Base-by-base conservation (phyloP, 2,888 invertebrate species). In the Muschampia plurimacula region DNA sequence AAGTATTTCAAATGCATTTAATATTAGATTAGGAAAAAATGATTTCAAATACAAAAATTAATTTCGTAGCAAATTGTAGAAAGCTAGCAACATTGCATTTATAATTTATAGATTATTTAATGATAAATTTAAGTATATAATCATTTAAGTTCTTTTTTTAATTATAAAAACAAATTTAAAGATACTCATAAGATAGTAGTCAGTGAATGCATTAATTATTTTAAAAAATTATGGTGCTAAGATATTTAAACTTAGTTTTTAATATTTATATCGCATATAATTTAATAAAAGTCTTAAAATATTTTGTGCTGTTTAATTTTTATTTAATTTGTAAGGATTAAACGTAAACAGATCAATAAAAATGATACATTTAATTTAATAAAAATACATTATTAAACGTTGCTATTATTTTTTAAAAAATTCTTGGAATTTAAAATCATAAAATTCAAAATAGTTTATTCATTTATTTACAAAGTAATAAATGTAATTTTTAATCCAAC, bases 151-250 rank as follows among this genome's bases (percentile, higher is more conserved):
- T 32, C 36, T 60, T 0, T 60, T n/a, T 60, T n/a, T n/a, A n/a
- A n/a, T n/a, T n/a, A n/a, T 64, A n/a, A 67, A 44, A 13, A 59
- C n/a, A 52, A 66, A 59, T 80, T 80, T 78, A 82, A 86, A 80
- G 89, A 90, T 91, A 91, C 92, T 92, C 92, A 91, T 85, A 87
- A 87, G 79, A 81, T 77, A 79, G 81, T 89, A 91, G 90, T 92
- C 91, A 90, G 86, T 87, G 76, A 79, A 82, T 92, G 93, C 93
- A 93, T 93, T 93, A 93, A 92, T 86, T 89, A 80, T 84, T 85
- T 77, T 86, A 90, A 83, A 44, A 77, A 75, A 69, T 74, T 62
- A 67, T 77, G 80, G 80, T 80, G 80, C 80, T 80, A 66, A 72
- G 60, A 67, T 59, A 59, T 44, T 22, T 67, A n/a, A 46, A 66